These are phyloP conservation scores for Platycheirus rosarum DNA, from an alignment of 2,888 invertebrate genomes.

Conservation along the genomic window DNA sequence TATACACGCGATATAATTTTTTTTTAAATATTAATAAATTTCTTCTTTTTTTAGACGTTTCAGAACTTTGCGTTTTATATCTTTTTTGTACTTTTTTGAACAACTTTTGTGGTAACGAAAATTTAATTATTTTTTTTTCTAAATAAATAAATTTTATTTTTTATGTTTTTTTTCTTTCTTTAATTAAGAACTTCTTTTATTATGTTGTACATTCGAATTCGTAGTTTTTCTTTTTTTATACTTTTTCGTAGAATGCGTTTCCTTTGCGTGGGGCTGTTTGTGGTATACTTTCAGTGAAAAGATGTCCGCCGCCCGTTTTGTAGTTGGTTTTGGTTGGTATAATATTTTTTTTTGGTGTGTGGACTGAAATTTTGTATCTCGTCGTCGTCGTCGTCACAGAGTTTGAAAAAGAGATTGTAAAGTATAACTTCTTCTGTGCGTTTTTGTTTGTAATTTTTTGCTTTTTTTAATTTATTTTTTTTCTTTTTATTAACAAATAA, in stretches of 20 bases:
- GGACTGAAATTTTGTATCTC: constrained; percentile 34
- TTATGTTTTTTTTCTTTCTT: too few relatives aligned
- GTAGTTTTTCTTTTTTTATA: constrained; percentile 66
- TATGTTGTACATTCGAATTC: constrained; percentile 56
- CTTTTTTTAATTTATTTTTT: constrained; percentile 5
- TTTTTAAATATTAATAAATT: too few relatives aligned
- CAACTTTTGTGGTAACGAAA: constrained; percentile 73
- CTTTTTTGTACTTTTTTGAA: constrained; percentile 71
- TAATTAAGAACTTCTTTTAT: constrained; percentile 43
- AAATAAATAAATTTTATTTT: constrained; percentile 35
- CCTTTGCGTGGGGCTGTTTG: constrained; percentile 41
- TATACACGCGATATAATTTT: constrained; percentile 19
- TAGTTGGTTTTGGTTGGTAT: constrained; percentile 39
- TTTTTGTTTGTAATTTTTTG: constrained; percentile 32
- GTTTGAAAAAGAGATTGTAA: constrained; percentile 39
- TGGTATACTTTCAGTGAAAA: constrained; percentile 61
- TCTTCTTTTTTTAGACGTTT: constrained; percentile 21
- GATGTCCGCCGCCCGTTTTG: constrained; percentile 72
- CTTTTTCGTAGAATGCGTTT: constrained; percentile 63
- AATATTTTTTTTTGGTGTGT: constrained; percentile 26
- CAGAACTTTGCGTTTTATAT: constrained; percentile 12
- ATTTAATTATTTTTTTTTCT: constrained; percentile 44
- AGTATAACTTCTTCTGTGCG: constrained; percentile 64
- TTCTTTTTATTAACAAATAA: constrained; percentile 65
- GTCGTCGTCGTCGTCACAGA: too few relatives aligned